Conservation (phyloP, 92 coral and sea anemone species). For the Epizoanthus stellaris region DNA sequence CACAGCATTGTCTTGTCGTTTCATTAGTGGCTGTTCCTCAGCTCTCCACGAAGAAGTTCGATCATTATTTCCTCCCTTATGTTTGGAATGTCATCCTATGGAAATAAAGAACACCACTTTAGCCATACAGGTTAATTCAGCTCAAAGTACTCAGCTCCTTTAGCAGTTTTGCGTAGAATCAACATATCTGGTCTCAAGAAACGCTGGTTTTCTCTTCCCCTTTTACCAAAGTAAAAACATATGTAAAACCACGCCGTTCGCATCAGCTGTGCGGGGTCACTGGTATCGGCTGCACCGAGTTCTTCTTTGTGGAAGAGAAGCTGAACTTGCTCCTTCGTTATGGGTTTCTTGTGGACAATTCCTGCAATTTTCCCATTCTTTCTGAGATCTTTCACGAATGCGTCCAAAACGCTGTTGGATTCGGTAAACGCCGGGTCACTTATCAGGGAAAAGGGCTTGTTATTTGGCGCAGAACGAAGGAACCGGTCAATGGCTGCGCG, state of each 20-base stretch:
- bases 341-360: slow-evolving; percentile 66
- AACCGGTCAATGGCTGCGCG: slow-evolving; percentile 62
- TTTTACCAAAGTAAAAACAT: slow-evolving; percentile 36
- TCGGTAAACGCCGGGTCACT: too few species aligned
- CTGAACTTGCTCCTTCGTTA: slow-evolving; percentile 58
- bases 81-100: too few species aligned
- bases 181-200: slow-evolving; percentile 31
- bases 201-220: slow-evolving; percentile 54
- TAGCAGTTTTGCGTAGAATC: slow-evolving; percentile 44
- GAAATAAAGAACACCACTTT: too few species aligned
- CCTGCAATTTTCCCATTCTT: slow-evolving; percentile 59
- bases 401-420: too few species aligned
- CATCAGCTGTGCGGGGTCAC: slow-evolving; percentile 54
- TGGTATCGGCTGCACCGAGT: slow-evolving; percentile 65
- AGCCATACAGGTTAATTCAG: background rate
- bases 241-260: slow-evolving; percentile 60
- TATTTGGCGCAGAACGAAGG: slow-evolving; percentile 50
- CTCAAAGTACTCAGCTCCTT: slow-evolving; percentile 49
- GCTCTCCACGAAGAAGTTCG: too few species aligned
- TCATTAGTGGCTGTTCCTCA: too few species aligned
- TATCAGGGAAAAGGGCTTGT: slow-evolving; percentile 47
- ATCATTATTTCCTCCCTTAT: too few species aligned
- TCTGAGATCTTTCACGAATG: slow-evolving; percentile 54
- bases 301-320: slow-evolving; percentile 54
- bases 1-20: too few species aligned